phyloP scores from a whole-genome alignment of 2,113 vertebrate species.

The Sturnus vulgaris region DNA sequence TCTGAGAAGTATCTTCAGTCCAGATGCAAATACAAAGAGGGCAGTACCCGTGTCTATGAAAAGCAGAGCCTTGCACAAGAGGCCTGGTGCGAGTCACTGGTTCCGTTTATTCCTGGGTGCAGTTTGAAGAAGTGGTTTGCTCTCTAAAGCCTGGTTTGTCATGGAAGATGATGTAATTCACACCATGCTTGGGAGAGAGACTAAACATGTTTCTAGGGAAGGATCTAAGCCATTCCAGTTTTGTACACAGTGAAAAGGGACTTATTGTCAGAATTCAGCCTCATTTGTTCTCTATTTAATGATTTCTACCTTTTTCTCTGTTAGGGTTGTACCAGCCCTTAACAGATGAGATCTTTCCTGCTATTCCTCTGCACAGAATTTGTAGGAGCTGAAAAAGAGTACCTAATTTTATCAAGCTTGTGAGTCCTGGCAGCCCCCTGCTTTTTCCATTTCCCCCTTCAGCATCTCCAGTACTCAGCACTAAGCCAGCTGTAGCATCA shows the following conservation, averaged over 20 bases:
- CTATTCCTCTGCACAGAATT: not conserved
- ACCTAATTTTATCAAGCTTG: not conserved
- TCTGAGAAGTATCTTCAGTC: not conserved
- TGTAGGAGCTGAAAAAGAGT: not conserved
- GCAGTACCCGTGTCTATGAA: not conserved
- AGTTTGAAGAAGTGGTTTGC: not conserved
- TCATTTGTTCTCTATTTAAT: not conserved
- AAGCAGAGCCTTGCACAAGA: not conserved
- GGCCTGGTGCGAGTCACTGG: not conserved
- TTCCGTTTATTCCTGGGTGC: not conserved
- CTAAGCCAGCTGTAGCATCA: not conserved
- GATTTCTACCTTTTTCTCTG: not conserved
- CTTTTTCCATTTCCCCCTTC: conserved; percentile 24
- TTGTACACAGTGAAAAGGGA: not conserved
- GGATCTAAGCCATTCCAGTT: not conserved
- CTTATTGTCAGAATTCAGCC: not conserved
- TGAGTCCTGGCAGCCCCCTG: not conserved
- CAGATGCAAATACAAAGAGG: not conserved
- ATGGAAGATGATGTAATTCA: conserved; percentile 22
- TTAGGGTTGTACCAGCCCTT: not conserved
- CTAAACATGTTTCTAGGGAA: not conserved
- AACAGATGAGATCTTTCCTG: not conserved
- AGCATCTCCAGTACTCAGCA: not conserved
- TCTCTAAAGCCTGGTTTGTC: not conserved
- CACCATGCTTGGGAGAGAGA: not conserved